A percentile compares a stretch with the other conserved stretches of the same genome.
Evolutionary conservation across 1,140 invertebrate genomes (phyloP).

Genomic region (Melanaphis sacchari): DNA sequence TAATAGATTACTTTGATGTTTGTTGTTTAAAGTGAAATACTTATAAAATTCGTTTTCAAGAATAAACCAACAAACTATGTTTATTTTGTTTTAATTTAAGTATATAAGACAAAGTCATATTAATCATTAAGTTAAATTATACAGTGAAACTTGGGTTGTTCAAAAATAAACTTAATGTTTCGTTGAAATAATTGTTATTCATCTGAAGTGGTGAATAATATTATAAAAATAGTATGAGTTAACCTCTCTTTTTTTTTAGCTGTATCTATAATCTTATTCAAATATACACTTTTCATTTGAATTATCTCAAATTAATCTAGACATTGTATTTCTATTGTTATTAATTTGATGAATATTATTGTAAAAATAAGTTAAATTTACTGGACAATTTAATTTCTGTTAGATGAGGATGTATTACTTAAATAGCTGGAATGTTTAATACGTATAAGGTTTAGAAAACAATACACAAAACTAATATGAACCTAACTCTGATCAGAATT

Average conservation of each 20-base stretch:
- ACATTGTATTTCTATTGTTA: neutral
- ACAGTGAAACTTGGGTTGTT: neutral
- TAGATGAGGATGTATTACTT: neutral
- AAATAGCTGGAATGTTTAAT: neutral
- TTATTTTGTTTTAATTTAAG: neutral
- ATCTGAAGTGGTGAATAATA: neutral
- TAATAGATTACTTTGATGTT: neutral
- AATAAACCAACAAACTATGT: neutral
- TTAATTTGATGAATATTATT: neutral
- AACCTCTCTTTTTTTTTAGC: neutral
- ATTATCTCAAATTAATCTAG: neutral
- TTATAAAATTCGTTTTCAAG: neutral
- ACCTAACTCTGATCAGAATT: neutral
- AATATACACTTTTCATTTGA: neutral
- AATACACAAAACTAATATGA: neutral
- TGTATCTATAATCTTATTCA: neutral
- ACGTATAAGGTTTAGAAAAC: too few relatives aligned
- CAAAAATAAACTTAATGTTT: neutral
- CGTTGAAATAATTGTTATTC: neutral
- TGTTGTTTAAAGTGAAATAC: neutral
- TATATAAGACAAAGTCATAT: neutral
- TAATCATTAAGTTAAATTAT: neutral
- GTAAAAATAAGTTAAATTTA: neutral
- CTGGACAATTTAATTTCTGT: neutral
- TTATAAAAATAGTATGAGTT: neutral